These are phyloP conservation scores for Solea senegalensis DNA, from an alignment of 2,113 vertebrate genomes.

Conservation along the genomic window DNA sequence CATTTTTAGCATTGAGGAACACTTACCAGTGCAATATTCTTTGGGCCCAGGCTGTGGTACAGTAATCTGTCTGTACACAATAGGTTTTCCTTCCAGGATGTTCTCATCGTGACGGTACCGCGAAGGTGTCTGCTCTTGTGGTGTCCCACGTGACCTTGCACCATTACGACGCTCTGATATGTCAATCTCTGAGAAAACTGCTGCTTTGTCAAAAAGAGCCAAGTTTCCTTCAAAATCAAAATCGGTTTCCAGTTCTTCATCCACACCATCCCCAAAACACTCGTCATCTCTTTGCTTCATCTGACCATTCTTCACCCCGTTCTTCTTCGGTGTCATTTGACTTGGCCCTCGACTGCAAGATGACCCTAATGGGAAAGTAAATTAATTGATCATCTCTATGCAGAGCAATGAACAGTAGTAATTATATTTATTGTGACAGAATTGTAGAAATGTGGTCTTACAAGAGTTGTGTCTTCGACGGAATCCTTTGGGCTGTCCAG, in stretches of 20 bases:
- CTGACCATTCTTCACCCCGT: conserved; percentile 91
- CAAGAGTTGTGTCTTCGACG: conserved; percentile 96
- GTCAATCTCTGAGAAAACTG: conserved; percentile 96
- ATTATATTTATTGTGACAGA: no score
- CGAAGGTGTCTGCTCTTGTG: conserved; percentile 85
- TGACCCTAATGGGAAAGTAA: conserved; percentile 84
- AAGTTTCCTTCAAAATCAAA: conserved; percentile 98
- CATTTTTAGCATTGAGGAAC: neutral
- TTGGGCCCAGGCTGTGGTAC: conserved; percentile 88
- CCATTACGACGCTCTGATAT: conserved; percentile 88
- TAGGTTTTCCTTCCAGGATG: conserved; percentile 91
- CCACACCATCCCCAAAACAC: conserved; percentile 93
- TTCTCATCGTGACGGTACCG: conserved; percentile 96
- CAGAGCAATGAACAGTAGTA: neutral
- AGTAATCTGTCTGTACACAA: conserved; percentile 92
- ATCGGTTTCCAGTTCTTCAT: conserved; percentile 92
- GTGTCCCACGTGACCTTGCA: conserved; percentile 86
- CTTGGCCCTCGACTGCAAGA: conserved; percentile 91
- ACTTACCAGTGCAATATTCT: conserved; percentile 95
- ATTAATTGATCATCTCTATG: neutral
- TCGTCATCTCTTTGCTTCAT: conserved; percentile 95
- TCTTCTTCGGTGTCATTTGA: conserved; percentile 95
- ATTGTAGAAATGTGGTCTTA: conserved; percentile 77
- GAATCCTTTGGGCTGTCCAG: conserved; percentile 89
- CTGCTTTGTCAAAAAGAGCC: conserved; percentile 97